phyloP scores from a whole-genome alignment of 2,888 invertebrate species.

The Aspidiotus rigidus region DNA sequence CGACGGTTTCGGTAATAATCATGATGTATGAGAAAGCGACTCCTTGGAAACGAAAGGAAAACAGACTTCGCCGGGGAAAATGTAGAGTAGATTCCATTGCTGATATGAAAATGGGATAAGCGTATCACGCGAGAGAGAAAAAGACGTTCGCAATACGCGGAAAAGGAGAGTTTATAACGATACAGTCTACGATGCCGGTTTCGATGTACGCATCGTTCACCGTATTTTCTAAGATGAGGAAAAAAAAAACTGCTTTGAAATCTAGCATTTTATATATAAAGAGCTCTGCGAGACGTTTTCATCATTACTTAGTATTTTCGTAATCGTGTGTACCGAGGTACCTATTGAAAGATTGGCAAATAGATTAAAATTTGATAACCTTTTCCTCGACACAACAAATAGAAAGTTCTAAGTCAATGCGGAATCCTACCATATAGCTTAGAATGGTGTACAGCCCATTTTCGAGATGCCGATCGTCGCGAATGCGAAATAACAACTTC shows the following conservation, averaged over 20 bases:
- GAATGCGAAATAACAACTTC: too few species aligned
- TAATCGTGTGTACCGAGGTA: not conserved
- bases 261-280: too few species aligned
- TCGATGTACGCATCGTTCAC: too few species aligned
- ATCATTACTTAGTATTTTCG: too few species aligned
- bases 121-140: not conserved
- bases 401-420: too few species aligned
- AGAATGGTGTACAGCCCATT: too few species aligned
- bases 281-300: too few species aligned
- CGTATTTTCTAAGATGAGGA: too few species aligned
- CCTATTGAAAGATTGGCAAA: not conserved
- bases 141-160: constrained; percentile 12
- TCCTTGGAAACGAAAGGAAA: constrained; percentile 30
- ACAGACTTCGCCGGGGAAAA: constrained; percentile 21
- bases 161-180: constrained; percentile 12
- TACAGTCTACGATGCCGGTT: too few species aligned
- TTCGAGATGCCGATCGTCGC: too few species aligned
- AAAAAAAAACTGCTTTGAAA: constrained; percentile 19
- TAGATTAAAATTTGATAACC: constrained; percentile 14
- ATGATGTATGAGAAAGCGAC: constrained; percentile 33
- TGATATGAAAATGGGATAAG: constrained; percentile 23
- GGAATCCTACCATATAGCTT: too few species aligned
- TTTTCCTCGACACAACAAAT: too few species aligned
- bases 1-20: constrained; percentile 30
- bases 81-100: constrained; percentile 25